Base-by-base conservation (phyloP, 92 coral and sea anemone genomes). In the Epizoanthus stellaris region DNA sequence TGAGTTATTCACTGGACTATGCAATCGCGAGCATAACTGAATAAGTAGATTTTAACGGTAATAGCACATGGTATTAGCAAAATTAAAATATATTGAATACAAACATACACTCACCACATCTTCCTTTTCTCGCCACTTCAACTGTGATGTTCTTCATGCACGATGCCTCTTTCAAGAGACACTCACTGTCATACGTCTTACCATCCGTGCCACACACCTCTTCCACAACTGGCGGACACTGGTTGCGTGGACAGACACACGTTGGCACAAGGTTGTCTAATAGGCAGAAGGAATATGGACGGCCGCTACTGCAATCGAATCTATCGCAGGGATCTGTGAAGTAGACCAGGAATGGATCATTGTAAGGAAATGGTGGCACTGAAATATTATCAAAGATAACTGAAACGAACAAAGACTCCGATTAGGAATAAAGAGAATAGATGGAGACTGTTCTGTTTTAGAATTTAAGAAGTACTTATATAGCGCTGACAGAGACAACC, bases 121-220 rank as follows among this genome's bases (percentile, higher is more conserved):
- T 43, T 17, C 72, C 83, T 36, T 79, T 79, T 23, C 58, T 42
- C 47, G 71, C 72, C 58, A 20, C 20, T 79, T 79, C 72, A n/a
- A 79, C 70, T n/a, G 83, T 63, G 20, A 43, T 42, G 25, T 79
- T 79, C 71, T 79, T 79, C 42, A 62, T 30, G 57, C 83, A 79
- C 2, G 83, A 79, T 11, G 61, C 72, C 65, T 79, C 83, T 19
- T 79, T 79, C 70, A 79, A 62, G 57, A 79, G 58, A 20, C 83
- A 79, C 59, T 79, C 83, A 21, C 65, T 79, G 49, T 61, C 61
- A 43, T 79, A 79, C 19, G 72, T 79, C 30, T 21, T 36, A 42
- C 72, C 83, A 57, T 79, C 83, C 25, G 83, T 79, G 14, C 83
- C 83, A 45, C 83, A 79, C 72, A 79, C 83, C 16, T 39, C 71